Base-by-base conservation (phyloP, 2,797 vertebrate species). In the Benthosema pterotum region DNA sequence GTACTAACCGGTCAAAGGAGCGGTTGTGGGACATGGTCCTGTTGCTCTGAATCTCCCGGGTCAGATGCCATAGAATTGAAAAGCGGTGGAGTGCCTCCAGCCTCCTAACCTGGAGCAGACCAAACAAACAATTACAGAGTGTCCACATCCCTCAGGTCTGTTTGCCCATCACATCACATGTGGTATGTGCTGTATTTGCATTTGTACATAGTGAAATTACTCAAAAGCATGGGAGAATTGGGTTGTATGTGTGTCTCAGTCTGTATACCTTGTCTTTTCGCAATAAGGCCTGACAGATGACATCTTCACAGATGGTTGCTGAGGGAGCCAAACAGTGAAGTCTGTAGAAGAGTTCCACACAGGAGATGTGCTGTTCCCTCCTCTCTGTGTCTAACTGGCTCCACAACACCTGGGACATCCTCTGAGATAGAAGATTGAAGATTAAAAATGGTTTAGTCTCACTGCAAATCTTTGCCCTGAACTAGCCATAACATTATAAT, bases 1-100 rank as follows among this genome's bases (percentile, higher is more conserved):
- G 22, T 60, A 83, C 89, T 89, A 73, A 99, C 98, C 96, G 94
- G 60, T 99, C 97, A 65, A 99, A 99, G 18, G 96, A 98, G 58
- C 96, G 96, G 72, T 90, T 96, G 72, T 94, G 94, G 45, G 96
- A 97, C 5, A 94, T 91, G 68, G 94, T 94, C 67, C 95, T 93
- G 85, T 89, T 96, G 76, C 88, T 91, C 70, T 98, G 96, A 76
- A 95, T 94, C 82, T 99, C 98, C 57, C 98, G 88, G 1, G 96
- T 99, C 86, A 99, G 93, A 85, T 99, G 98, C 98, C 98, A 99
- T 69, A 99, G 91, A 62, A 99, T 90, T 0, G 98, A 97, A 72
- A 99, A 99, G 50, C 97, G 89, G 75, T 96, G 97, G 9, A 98
- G 90, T 0, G 97, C 95, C 83, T 99, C 97, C 83, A 99, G 71